Evolutionary conservation across 1,140 invertebrate species (phyloP).

Genomic region (Bombus huntii): DNA sequence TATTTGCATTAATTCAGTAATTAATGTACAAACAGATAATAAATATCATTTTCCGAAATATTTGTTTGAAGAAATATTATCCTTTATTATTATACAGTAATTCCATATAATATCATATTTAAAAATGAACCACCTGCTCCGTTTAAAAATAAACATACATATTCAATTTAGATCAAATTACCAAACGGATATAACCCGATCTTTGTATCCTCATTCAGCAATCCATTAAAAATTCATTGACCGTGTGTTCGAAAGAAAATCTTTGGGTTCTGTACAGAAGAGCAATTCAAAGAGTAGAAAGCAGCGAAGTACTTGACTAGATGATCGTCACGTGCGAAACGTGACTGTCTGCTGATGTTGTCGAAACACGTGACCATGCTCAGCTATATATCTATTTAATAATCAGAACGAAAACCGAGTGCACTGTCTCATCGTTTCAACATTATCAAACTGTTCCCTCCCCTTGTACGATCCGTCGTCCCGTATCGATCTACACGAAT

Average conservation of each 20-base stretch:
- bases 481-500: conserved; percentile 46
- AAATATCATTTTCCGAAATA: too few relatives aligned
- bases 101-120: too few relatives aligned
- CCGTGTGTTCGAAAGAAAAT: not conserved
- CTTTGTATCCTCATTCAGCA: too few relatives aligned
- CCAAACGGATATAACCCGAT: too few relatives aligned
- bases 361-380: not conserved
- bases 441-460: not conserved
- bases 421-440: not conserved
- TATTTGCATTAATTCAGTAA: too few relatives aligned
- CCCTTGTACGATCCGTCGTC: not conserved
- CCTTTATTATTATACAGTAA: too few relatives aligned
- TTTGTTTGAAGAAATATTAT: too few relatives aligned
- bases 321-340: conserved; percentile 11
- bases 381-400: not conserved
- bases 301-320: not conserved
- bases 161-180: too few relatives aligned
- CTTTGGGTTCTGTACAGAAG: not conserved
- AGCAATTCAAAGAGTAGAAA: not conserved
- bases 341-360: conserved; percentile 14
- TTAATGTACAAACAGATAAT: too few relatives aligned
- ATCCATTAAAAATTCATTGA: not conserved
- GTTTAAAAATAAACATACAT: too few relatives aligned
- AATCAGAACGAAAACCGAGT: conserved; percentile 19
- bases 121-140: too few relatives aligned